Conservation (phyloP, 64 coral and sea anemone genomes). For the Exaiptasia diaphana region DNA sequence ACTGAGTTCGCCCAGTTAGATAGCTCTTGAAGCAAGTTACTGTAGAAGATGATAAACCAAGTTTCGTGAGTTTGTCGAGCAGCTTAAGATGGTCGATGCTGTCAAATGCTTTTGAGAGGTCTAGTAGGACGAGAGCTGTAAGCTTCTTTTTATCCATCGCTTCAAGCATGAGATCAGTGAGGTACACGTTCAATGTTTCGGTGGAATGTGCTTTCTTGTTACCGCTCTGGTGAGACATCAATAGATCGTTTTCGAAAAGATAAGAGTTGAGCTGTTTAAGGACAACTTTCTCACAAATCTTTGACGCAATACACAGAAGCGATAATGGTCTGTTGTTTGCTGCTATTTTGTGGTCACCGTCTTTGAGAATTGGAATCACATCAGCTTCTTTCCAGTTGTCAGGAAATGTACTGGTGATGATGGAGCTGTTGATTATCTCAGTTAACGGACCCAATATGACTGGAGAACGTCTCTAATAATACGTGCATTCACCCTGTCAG, state of each 20-base stretch:
- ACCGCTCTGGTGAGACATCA: background rate
- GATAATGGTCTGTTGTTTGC: slow-evolving; percentile 23
- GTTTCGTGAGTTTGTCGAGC: background rate
- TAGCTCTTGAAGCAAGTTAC: slow-evolving; percentile 25
- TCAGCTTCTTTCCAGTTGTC: background rate
- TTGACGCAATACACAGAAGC: slow-evolving; percentile 3
- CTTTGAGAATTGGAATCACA: slow-evolving; percentile 29
- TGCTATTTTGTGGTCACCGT: background rate
- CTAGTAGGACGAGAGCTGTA: background rate
- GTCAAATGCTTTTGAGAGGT: slow-evolving; percentile 15
- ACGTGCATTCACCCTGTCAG: background rate
- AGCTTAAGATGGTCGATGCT: background rate
- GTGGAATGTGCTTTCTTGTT: slow-evolving; percentile 16
- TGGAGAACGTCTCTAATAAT: slow-evolving; percentile 13
- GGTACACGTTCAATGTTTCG: background rate
- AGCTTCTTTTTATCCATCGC: slow-evolving; percentile 30
- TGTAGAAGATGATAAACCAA: background rate
- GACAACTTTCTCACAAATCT: slow-evolving; percentile 21
- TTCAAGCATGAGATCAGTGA: background rate
- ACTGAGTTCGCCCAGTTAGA: background rate
- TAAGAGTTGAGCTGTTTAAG: background rate
- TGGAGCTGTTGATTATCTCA: slow-evolving; percentile 24
- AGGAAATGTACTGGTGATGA: background rate
- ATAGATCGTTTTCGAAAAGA: background rate
- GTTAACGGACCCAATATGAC: slow-evolving; percentile 22